Evolutionary conservation across 1,140 invertebrate genomes (phyloP), one percentile per base, ranked within the genome.

Genomic region (Gryllus bimaculatus): DNA sequence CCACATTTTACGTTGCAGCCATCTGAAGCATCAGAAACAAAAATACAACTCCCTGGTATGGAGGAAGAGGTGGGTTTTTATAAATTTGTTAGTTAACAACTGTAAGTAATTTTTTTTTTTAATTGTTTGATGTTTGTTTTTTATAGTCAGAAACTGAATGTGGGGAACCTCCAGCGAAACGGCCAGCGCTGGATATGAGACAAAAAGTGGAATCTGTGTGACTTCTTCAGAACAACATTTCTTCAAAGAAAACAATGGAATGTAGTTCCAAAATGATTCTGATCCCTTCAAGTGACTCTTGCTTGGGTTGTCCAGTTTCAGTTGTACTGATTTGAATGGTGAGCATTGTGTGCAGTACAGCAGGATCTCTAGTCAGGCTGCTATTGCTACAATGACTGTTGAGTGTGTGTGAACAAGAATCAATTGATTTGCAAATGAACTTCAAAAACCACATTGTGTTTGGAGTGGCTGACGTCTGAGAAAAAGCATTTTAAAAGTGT

Each of bases 1-100:
- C 2, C 18, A 13, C 18, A 66, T 13, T 66, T 66, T 66, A 66
- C 82, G 78, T 86, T 85, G 47, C 87, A 93, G 92, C 92, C 92
- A 66, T 91, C 91, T n/a, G 91, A 92, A 87, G 92, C 92, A 39
- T 92, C 92, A 1, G 92, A 93, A 81, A 93, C 92, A 20, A 91
- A 92, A 85, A 93, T 93, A 82, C 90, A 92, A 84, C 86, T 93
- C 79, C 92, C 92, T 73, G 91, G 91, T 12, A 86, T 93, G 77
- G 91, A 91, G 81, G 91, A 92, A 20, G 91, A 92, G 82, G 85
- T 81, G 81, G 8, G 77, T 78, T 15, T 8, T 8, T 10, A 20
- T 15, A 48, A 18, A 20, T 49, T 13, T 54, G 7, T 78, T 18
- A 66, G 20, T 66, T 66, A 78, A 20, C n/a, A 54, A 20, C 15